These are phyloP conservation scores for Leptodactylus fallax DNA, from an alignment of 2,797 vertebrate species.

Conservation along the genomic window DNA sequence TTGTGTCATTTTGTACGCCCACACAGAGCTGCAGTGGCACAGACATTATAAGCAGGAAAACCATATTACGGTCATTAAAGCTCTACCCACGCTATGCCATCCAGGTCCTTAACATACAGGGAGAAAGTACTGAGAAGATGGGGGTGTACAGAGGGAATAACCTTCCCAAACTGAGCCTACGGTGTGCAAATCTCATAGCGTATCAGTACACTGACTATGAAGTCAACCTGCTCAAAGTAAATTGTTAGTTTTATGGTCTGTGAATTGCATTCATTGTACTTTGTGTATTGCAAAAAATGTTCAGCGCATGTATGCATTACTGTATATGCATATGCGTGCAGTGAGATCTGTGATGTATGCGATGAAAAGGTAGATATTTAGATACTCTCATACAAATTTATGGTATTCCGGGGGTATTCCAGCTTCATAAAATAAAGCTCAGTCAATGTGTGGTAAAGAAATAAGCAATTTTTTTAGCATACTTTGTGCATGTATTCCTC, in stretches of 20 bases:
- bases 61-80: constrained; percentile 77
- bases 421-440: not conserved
- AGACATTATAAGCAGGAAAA: constrained; percentile 75
- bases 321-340: not conserved
- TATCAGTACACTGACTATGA: not conserved
- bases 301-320: not conserved
- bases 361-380: not conserved
- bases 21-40: constrained; percentile 79
- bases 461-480: not conserved
- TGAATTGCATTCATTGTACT: not conserved
- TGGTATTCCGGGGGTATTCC: not conserved
- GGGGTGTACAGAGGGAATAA: not conserved
- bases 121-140: constrained; percentile 13
- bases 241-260: not conserved
- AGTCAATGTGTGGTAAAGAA: not conserved
- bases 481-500: not conserved
- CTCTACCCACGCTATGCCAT: constrained; percentile 73
- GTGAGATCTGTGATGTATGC: not conserved
- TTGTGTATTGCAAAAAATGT: not conserved
- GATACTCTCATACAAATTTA: not conserved
- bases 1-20: constrained; percentile 81
- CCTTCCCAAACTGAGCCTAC: not conserved
- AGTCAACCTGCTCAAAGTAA: constrained; percentile 15
- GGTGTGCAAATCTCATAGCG: not conserved
- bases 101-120: constrained; percentile 19